A percentile compares a stretch with the other conserved stretches of the same genome.
Conservation (phyloP, 2,888 invertebrate genomes). For the Branchellion lobata region DNA sequence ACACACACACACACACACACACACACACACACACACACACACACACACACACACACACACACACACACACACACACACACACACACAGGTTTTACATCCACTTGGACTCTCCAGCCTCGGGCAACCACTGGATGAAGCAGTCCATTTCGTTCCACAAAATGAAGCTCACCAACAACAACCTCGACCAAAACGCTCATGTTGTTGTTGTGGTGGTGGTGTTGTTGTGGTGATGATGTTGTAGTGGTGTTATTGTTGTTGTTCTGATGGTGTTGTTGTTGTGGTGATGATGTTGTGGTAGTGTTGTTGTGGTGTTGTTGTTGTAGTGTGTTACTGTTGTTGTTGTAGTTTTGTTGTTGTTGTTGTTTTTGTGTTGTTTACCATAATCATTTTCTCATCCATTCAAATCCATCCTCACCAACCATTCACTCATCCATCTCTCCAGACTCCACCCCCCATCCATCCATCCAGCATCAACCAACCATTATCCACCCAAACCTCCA, state of each 20-base stretch:
- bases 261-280: too few relatives aligned
- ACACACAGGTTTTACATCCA: conserved; percentile 71
- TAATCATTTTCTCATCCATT: too few relatives aligned
- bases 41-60: conserved; percentile 19
- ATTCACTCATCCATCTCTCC: neutral
- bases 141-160: conserved; percentile 78
- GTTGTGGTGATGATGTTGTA: too few relatives aligned
- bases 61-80: neutral
- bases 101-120: conserved; percentile 82
- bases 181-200: conserved; percentile 76
- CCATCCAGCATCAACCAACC: too few relatives aligned
- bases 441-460: neutral
- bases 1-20: conserved; percentile 11
- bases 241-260: too few relatives aligned
- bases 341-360: neutral
- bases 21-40: conserved; percentile 19
- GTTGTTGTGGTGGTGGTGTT: too few relatives aligned
- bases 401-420: too few relatives aligned
- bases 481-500: too few relatives aligned
- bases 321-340: neutral
- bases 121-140: conserved; percentile 82
- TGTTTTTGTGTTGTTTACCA: neutral
- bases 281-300: too few relatives aligned
- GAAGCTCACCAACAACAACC: conserved; percentile 83
- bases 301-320: too few relatives aligned